Evolutionary conservation across 1,140 invertebrate genomes (phyloP).

Genomic region (Sitophilus oryzae): DNA sequence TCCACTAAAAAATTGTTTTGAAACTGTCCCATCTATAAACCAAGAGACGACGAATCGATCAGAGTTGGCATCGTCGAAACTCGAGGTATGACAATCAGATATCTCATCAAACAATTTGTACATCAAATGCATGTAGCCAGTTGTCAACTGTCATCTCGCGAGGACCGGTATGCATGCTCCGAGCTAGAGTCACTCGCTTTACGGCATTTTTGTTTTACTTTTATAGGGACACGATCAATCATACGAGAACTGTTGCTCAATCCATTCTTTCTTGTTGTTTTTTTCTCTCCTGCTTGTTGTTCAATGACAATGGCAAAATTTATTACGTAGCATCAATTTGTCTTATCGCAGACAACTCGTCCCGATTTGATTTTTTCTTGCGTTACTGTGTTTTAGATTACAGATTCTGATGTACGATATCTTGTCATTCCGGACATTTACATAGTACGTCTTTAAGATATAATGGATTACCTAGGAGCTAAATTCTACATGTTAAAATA

Average conservation of each 20-base stretch:
- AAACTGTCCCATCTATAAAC: not conserved
- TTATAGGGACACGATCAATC: conserved; percentile 23
- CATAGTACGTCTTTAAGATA: conserved; percentile 16
- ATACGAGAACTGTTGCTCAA: conserved; percentile 23
- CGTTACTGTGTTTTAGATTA: conserved; percentile 23
- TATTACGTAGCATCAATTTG: conserved; percentile 26
- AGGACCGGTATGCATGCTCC: conserved; percentile 20
- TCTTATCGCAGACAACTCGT: conserved; percentile 20
- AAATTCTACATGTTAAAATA: not conserved
- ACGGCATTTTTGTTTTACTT: conserved; percentile 19
- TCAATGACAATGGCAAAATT: conserved; percentile 26
- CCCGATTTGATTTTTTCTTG: conserved; percentile 19
- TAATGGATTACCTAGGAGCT: conserved; percentile 21
- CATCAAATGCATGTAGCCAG: conserved; percentile 19
- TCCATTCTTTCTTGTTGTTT: conserved; percentile 12
- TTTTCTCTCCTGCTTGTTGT: no score
- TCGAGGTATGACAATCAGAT: conserved; percentile 22
- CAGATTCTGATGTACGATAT: conserved; percentile 20
- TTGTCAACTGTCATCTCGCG: conserved; percentile 25
- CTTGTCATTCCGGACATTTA: conserved; percentile 22
- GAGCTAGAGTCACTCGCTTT: conserved; percentile 17
- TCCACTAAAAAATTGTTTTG: not conserved
- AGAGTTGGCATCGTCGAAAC: conserved; percentile 6
- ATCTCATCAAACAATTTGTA: conserved; percentile 20
- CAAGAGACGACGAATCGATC: not conserved